Percentiles rank a stretch among this genome's conserved stretches.
These are phyloP conservation scores for Anthophora plumipes DNA, from an alignment of 2,888 invertebrate species.

Conservation along the genomic window DNA sequence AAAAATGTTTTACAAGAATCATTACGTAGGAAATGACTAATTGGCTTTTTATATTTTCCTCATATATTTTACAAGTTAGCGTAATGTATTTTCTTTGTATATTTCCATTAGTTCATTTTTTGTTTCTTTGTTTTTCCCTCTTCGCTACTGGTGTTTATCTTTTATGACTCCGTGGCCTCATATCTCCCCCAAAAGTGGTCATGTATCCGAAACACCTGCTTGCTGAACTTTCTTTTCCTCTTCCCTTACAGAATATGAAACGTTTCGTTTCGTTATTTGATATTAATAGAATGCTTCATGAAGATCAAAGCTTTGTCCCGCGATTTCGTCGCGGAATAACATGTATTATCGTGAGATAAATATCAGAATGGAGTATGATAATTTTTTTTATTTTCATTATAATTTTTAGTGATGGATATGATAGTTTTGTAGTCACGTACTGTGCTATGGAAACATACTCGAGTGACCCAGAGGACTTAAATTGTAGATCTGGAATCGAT, in stretches of 20 bases:
- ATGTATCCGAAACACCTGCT: constrained; percentile 52
- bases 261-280: constrained; percentile 22
- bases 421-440: constrained; percentile 35
- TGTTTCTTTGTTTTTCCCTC: neutral
- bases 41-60: neutral
- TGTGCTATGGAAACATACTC: constrained; percentile 54
- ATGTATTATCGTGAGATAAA: neutral
- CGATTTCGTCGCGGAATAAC: neutral
- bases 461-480: constrained; percentile 63
- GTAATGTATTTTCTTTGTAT: neutral
- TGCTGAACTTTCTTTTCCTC: constrained; percentile 34
- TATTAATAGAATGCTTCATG: constrained; percentile 39
- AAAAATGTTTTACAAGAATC: neutral
- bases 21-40: neutral
- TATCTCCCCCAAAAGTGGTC: constrained; percentile 31
- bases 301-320: neutral
- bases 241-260: constrained; percentile 9
- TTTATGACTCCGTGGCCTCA: constrained; percentile 23
- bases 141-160: constrained; percentile 45
- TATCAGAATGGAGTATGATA: neutral
- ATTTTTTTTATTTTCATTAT: neutral
- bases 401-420: constrained; percentile 32
- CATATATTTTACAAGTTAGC: neutral
- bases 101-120: constrained; percentile 14
- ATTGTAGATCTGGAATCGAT: constrained; percentile 66